phyloP scores from a whole-genome alignment of 2,113 vertebrate species.

The Pteropus alecto region DNA sequence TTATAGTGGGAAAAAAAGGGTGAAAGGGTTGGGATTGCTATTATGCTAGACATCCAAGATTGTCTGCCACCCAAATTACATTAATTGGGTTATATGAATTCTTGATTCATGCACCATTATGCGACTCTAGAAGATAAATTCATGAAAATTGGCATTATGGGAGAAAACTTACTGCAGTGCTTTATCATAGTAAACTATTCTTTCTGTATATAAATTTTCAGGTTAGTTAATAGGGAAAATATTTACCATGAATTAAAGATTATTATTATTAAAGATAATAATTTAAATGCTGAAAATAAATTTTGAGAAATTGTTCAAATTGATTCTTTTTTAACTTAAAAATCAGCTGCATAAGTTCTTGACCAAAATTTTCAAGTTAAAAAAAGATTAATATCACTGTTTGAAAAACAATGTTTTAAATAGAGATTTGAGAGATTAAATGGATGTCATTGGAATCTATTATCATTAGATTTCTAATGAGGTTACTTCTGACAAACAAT shows the following conservation, averaged over 20 bases:
- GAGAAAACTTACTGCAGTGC: not conserved
- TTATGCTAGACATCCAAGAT: not conserved
- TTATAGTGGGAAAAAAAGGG: not conserved
- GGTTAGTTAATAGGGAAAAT: not conserved
- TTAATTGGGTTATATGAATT: not conserved
- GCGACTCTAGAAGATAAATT: not conserved
- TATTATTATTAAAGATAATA: constrained; percentile 26
- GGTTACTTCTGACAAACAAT: constrained; percentile 53
- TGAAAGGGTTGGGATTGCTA: not conserved
- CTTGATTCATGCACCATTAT: not conserved
- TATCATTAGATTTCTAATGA: constrained; percentile 64
- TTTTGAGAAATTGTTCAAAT: not conserved
- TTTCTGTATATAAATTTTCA: not conserved
- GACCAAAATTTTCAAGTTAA: constrained; percentile 1
- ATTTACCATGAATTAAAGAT: not conserved
- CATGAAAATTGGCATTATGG: not conserved
- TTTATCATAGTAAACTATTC: not conserved
- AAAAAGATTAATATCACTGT: not conserved
- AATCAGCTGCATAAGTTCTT: not conserved
- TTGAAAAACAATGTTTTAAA: constrained; percentile 48
- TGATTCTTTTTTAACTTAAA: constrained; percentile 20
- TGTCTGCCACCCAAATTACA: constrained; percentile 12
- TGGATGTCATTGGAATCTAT: constrained; percentile 48
- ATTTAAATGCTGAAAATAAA: not conserved
- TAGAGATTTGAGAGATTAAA: constrained; percentile 60